These are phyloP conservation scores for Zonitis immaculata DNA, from an alignment of 2,888 invertebrate genomes.

Conservation along the genomic window DNA sequence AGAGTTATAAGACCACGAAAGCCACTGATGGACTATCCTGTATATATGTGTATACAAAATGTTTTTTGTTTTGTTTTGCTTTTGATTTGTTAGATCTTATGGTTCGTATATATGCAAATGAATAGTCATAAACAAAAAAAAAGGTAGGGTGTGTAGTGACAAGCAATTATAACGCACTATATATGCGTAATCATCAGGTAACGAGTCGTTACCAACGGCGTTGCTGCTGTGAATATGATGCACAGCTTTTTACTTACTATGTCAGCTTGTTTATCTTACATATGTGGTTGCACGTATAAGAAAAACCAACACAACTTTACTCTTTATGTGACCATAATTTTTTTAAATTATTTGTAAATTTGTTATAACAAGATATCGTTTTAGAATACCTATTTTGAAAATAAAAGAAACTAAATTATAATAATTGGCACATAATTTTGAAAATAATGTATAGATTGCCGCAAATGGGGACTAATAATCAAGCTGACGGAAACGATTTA, in stretches of 20 bases:
- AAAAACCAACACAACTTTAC: background rate
- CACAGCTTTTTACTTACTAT: conserved; percentile 1
- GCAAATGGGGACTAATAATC: conserved; percentile 15
- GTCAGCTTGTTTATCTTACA: background rate
- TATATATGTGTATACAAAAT: too few species aligned
- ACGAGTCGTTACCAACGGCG: conserved; percentile 14
- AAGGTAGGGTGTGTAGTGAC: conserved; percentile 40
- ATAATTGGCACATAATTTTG: conserved; percentile 8
- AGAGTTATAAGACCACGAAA: too few species aligned
- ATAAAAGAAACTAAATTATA: background rate
- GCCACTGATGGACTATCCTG: too few species aligned
- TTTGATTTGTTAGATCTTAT: conserved; percentile 7
- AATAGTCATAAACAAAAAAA: conserved; percentile 39
- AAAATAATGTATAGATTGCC: conserved; percentile 6
- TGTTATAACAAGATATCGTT: background rate
- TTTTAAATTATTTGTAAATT: too few species aligned
- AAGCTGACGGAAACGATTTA: conserved; percentile 14
- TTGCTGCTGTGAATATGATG: conserved; percentile 18
- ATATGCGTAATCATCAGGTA: conserved; percentile 19
- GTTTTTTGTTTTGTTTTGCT: conserved; percentile 5
- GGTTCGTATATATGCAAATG: conserved; percentile 38
- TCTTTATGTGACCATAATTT: background rate
- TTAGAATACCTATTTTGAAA: background rate
- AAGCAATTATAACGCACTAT: conserved; percentile 39
- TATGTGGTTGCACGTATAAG: too few species aligned